phyloP scores from a whole-genome alignment of 2,797 vertebrate genomes.

The Fistularia tabacaria region DNA sequence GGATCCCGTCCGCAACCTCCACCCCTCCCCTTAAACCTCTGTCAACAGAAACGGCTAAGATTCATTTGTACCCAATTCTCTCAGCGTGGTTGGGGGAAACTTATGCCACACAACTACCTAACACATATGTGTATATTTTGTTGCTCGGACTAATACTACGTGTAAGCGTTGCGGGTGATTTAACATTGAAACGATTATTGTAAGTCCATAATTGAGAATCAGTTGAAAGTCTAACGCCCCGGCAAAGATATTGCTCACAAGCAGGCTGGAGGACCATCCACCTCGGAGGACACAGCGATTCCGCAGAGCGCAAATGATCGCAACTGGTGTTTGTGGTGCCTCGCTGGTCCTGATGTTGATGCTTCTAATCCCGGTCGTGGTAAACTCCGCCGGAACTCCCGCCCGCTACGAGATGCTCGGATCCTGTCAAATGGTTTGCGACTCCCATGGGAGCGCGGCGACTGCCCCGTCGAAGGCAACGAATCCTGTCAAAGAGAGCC shows the following conservation, averaged over 20 bases:
- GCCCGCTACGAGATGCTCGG: conserved; percentile 96
- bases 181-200: conserved; percentile 36
- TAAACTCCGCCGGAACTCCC: conserved; percentile 90
- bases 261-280: conserved; percentile 90
- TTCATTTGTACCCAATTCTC: conserved; percentile 58
- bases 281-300: conserved; percentile 84
- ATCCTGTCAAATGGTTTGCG: conserved; percentile 97
- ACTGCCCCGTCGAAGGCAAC: conserved; percentile 80
- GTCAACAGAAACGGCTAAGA: conserved; percentile 40
- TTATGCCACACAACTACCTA: conserved; percentile 5
- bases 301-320: conserved; percentile 92
- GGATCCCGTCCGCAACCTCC: conserved; percentile 61
- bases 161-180: conserved; percentile 63
- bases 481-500: conserved; percentile 73
- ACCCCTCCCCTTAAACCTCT: conserved; percentile 49
- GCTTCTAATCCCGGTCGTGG: conserved; percentile 94
- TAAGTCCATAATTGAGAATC: conserved; percentile 26
- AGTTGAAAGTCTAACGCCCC: conserved; percentile 18
- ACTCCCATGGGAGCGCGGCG: conserved; percentile 86
- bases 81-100: conserved; percentile 49
- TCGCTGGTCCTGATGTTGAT: conserved; percentile 95
- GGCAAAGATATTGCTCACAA: conserved; percentile 82
- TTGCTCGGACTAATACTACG: conserved; percentile 23
- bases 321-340: conserved; percentile 92
- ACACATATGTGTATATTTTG: not conserved